These are phyloP conservation scores for Diploptera punctata DNA, from an alignment of 2,888 invertebrate species.

Conservation along the genomic window DNA sequence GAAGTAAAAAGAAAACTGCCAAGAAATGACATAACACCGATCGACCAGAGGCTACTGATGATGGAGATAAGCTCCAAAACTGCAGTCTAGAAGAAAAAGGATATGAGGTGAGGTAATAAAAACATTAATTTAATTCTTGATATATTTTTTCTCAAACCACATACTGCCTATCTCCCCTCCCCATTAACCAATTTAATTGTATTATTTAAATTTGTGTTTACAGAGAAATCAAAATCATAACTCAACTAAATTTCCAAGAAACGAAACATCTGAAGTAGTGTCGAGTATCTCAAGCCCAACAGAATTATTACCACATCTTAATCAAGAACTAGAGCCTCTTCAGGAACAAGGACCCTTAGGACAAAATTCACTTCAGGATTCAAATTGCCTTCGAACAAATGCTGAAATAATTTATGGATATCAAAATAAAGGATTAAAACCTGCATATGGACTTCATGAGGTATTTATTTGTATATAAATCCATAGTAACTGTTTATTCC, in stretches of 20 bases:
- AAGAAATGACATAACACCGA: too few relatives aligned
- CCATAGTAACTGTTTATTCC: too few relatives aligned
- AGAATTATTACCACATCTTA: conserved; percentile 29
- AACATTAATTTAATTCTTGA: too few relatives aligned
- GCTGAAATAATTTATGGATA: conserved; percentile 50
- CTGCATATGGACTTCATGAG: conserved; percentile 52
- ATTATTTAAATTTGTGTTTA: too few relatives aligned
- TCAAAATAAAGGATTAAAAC: conserved; percentile 52
- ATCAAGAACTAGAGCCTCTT: conserved; percentile 25
- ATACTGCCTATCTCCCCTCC: too few relatives aligned
- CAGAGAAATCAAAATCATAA: not conserved
- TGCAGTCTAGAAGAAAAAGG: too few relatives aligned
- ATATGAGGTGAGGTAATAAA: too few relatives aligned
- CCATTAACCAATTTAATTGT: too few relatives aligned
- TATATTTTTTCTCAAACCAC: too few relatives aligned
- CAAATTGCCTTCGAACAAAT: conserved; percentile 37
- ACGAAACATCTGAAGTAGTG: conserved; percentile 19
- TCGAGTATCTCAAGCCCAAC: conserved; percentile 37
- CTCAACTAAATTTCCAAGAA: conserved; percentile 1
- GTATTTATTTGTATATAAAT: conserved; percentile 45
- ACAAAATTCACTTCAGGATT: conserved; percentile 14
- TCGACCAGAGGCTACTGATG: too few relatives aligned
- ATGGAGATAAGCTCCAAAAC: too few relatives aligned
- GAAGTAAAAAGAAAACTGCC: too few relatives aligned
- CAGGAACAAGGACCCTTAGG: conserved; percentile 16